Conservation (phyloP, 2,888 invertebrate genomes). For the Punctoribates punctum region DNA sequence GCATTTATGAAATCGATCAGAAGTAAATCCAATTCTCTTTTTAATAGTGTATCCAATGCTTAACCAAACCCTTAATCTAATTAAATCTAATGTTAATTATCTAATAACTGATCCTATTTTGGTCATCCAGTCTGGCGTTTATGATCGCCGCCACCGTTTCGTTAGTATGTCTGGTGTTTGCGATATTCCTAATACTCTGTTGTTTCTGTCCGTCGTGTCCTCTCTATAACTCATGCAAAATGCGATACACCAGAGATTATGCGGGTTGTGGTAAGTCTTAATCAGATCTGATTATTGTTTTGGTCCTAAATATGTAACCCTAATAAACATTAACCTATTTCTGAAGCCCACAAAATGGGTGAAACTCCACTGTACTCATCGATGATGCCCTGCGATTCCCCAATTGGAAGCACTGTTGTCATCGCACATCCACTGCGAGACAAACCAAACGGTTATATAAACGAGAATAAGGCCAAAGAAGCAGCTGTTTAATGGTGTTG, state of each 20-base stretch:
- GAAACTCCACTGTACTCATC: conserved; percentile 26
- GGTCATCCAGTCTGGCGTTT: conserved; percentile 6
- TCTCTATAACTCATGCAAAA: conserved; percentile 38
- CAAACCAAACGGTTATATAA: conserved; percentile 35
- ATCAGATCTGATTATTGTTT: background rate
- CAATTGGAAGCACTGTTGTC: conserved; percentile 31
- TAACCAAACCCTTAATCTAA: background rate
- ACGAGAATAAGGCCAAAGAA: conserved; percentile 25
- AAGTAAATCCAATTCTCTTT: background rate
- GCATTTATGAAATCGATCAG: conserved; percentile 32
- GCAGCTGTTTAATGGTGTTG: conserved; percentile 30
- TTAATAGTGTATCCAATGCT: background rate
- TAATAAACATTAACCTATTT: background rate
- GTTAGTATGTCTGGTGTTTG: conserved; percentile 20
- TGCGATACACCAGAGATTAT: conserved; percentile 39
- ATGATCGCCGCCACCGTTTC: conserved; percentile 25
- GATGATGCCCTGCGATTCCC: conserved; percentile 32
- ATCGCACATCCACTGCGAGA: conserved; percentile 32
- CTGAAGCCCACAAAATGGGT: conserved; percentile 39
- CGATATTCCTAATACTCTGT: conserved; percentile 31
- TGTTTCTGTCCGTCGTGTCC: conserved; percentile 39
- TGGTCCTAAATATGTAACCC: background rate
- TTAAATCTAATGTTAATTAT: background rate
- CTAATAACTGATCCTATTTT: background rate
- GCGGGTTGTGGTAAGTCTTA: conserved; percentile 40